Evolutionary conservation across 2,888 invertebrate genomes (phyloP).

Genomic region (Spilarctia lutea): DNA sequence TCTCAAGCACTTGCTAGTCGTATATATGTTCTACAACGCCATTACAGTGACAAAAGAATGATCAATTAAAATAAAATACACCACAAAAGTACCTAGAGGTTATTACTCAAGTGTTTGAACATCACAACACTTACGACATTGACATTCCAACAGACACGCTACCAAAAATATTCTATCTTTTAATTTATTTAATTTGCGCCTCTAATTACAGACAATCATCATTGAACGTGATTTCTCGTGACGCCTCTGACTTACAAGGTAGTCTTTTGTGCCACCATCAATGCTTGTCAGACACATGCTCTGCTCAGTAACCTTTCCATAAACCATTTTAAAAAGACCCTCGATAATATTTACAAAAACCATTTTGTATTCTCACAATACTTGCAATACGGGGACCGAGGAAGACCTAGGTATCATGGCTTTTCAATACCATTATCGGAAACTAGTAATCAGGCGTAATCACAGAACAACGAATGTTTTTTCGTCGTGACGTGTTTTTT

Average conservation of each 20-base stretch:
- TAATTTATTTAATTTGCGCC: conserved; percentile 81
- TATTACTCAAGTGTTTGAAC: conserved; percentile 9
- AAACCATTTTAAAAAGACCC: conserved; percentile 55
- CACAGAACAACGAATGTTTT: conserved; percentile 76
- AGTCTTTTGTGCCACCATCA: conserved; percentile 82
- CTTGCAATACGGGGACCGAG: conserved; percentile 46
- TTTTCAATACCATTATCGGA: conserved; percentile 72
- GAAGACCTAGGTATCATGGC: conserved; percentile 61
- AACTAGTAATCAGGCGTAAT: conserved; percentile 82
- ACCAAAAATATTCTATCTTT: conserved; percentile 69
- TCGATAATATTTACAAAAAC: conserved; percentile 39
- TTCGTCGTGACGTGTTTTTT: conserved; percentile 75
- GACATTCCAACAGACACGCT: conserved; percentile 69
- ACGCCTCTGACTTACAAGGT: conserved; percentile 82
- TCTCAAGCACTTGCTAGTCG: not conserved
- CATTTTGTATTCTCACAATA: conserved; percentile 40
- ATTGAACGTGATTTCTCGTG: conserved; percentile 72
- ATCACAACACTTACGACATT: conserved; percentile 66
- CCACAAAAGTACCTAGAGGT: conserved; percentile 14
- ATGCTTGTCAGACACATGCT: conserved; percentile 75
- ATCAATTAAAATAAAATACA: conserved; percentile 9
- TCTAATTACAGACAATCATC: conserved; percentile 81
- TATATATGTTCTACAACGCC: not conserved
- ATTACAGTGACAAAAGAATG: not conserved
- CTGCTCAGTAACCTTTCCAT: conserved; percentile 74